phyloP scores from a whole-genome alignment of 2,113 vertebrate species.

The Chionis minor region DNA sequence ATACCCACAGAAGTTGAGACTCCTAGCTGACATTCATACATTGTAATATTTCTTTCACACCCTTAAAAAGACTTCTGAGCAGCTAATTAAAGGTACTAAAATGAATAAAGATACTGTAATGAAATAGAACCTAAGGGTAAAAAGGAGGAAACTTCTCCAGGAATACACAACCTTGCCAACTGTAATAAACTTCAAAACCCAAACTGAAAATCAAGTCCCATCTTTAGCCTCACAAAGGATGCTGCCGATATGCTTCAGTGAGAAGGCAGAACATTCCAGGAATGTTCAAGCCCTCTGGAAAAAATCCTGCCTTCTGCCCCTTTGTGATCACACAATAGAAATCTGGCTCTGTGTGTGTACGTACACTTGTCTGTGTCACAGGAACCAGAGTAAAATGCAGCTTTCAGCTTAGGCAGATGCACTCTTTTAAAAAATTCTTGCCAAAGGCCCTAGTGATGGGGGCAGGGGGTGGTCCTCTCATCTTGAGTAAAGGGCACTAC shows the following conservation, averaged over 20 bases:
- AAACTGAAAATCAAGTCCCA: neutral
- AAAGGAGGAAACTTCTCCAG: neutral
- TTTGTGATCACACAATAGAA: neutral
- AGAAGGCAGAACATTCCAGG: neutral
- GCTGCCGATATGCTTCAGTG: neutral
- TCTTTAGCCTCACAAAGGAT: neutral
- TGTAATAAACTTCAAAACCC: constrained; percentile 27
- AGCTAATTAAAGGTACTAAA: constrained; percentile 38
- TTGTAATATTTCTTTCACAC: neutral
- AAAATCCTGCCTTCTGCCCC: neutral
- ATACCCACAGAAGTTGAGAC: neutral
- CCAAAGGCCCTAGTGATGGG: neutral
- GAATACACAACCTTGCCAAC: neutral
- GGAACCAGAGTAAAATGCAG: neutral
- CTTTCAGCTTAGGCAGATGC: neutral
- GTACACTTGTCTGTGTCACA: neutral
- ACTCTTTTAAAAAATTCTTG: neutral
- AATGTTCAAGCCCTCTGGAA: neutral
- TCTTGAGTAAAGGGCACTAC: neutral
- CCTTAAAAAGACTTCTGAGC: neutral
- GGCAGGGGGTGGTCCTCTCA: neutral
- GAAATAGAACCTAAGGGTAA: constrained; percentile 8
- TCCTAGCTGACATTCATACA: neutral
- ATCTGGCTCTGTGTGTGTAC: neutral
- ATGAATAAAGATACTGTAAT: neutral